These are phyloP conservation scores for Spilarctia lutea DNA, from an alignment of 2,888 invertebrate genomes.

Conservation along the genomic window DNA sequence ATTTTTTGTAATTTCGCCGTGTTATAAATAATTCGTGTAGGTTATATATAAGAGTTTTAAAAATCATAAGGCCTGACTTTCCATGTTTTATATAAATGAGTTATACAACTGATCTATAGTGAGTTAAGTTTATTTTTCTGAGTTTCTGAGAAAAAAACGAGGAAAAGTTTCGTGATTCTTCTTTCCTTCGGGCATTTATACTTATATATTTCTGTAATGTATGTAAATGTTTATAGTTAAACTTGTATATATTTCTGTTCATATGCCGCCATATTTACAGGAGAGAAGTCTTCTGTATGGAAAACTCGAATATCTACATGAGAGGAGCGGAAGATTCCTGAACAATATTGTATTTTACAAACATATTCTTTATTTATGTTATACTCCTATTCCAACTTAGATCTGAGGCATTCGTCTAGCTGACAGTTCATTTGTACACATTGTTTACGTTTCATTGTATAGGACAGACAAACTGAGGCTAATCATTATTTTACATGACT, in stretches of 20 bases:
- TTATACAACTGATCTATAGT: not conserved
- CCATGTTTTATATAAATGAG: not conserved
- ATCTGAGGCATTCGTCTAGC: slow-evolving; percentile 75
- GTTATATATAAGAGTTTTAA: too few species aligned
- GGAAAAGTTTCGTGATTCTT: not conserved
- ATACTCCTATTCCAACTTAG: slow-evolving; percentile 66
- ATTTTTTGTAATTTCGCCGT: not conserved
- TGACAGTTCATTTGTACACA: slow-evolving; percentile 55
- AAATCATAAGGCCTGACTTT: not conserved
- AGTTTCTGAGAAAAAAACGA: not conserved
- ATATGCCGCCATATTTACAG: slow-evolving; percentile 61
- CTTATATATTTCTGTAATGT: not conserved
- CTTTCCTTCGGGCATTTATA: not conserved
- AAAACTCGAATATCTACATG: slow-evolving; percentile 86
- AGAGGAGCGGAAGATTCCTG: slow-evolving; percentile 60
- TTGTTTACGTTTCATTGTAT: slow-evolving; percentile 28
- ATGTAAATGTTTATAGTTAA: not conserved
- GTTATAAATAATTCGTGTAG: not conserved
- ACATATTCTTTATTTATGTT: slow-evolving; percentile 64
- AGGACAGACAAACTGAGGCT: slow-evolving; percentile 45
- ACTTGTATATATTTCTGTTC: slow-evolving; percentile 12
- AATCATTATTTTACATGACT: slow-evolving; percentile 44
- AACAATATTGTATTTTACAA: slow-evolving; percentile 53
- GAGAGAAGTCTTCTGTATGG: slow-evolving; percentile 82
- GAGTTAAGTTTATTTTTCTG: not conserved